Evolutionary conservation across 2,888 invertebrate genomes (phyloP).

Genomic region (Calliopum simillimum): DNA sequence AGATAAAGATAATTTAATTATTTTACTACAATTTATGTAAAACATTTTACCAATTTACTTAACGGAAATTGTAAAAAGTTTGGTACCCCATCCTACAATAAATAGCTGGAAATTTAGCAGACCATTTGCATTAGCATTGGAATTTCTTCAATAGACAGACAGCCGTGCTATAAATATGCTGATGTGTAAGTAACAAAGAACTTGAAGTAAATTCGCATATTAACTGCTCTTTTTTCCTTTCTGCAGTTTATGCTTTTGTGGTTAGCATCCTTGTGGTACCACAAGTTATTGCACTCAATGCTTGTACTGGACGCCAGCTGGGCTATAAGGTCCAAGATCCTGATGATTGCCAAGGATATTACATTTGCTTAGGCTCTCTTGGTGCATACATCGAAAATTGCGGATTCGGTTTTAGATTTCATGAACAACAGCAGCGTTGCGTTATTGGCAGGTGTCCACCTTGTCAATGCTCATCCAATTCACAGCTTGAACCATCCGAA

Average conservation of each 20-base stretch:
- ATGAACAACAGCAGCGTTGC: slow-evolving; percentile 39
- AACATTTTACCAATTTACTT: slow-evolving; percentile 5
- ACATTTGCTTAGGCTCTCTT: slow-evolving; percentile 40
- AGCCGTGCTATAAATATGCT: slow-evolving; percentile 23
- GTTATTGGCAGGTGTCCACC: slow-evolving; percentile 42
- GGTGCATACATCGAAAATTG: slow-evolving; percentile 40
- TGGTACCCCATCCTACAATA: background rate
- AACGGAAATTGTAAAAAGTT: background rate
- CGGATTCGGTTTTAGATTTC: slow-evolving; percentile 39
- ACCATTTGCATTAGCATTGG: slow-evolving; percentile 19
- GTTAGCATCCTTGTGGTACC: slow-evolving; percentile 18
- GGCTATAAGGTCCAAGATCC: slow-evolving; percentile 44
- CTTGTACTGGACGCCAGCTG: slow-evolving; percentile 30
- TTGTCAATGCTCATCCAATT: slow-evolving; percentile 5
- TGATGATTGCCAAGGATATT: slow-evolving; percentile 44
- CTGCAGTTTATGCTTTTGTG: slow-evolving; percentile 7
- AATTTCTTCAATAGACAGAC: slow-evolving; percentile 11
- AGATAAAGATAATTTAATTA: background rate
- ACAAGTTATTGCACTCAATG: slow-evolving; percentile 6
- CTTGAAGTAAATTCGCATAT: background rate
- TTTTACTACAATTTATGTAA: slow-evolving; percentile 13
- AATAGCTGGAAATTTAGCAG: background rate
- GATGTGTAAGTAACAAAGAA: slow-evolving; percentile 16
- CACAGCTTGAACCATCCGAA: too few species aligned
- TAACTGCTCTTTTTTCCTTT: background rate